Base-by-base conservation (phyloP, 2,113 vertebrate species). In the Paralichthys olivaceus region DNA sequence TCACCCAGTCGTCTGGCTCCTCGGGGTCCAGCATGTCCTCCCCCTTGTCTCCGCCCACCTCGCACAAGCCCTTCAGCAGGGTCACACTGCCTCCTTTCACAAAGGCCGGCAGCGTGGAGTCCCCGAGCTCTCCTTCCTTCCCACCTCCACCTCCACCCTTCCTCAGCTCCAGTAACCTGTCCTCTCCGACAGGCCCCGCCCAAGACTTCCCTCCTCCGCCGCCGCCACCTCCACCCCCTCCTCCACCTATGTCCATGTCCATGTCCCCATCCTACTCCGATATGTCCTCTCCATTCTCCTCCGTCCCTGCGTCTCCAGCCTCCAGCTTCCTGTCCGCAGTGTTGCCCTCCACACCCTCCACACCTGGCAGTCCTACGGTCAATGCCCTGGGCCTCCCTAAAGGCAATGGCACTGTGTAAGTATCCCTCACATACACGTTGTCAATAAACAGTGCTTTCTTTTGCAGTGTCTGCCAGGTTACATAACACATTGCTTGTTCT, bases 371-470 rank as follows among this genome's bases (percentile, higher is more conserved):
- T 0, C 72, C 92, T 0, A 89, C 94, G 0, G 95, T 99, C 91
- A 99, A 99, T 45, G 95, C 96, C 0, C 87, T 99, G 86, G 98
- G 98, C 74, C 96, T 99, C 28, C 97, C 98, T 0, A 98, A 95
- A 92, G 96, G 97, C 77, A 94, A 94, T 6, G 90, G 93, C 40
- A 94, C 91, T 40, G 66, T 94, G 95, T 95, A 79, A 94, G 95
- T 93, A 81, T 53, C 49, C 20, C 20, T 23, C 7, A 77, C 51
- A 55, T 28, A 34, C 40, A 59, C 49, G 22, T n/a, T 22, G 45
- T 19, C 4, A 5, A 45, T 45, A 45, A 45, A 15, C 45, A 49
- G 15, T 49, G 17, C 5, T 17, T 40, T 19, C 17, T 49, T 20
- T 49, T 17, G 19, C 26, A 60, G 5, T 8, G 7, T 62, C 54